A percentile compares a stretch with the other conserved stretches of the same genome.
Conservation (phyloP, 2,113 vertebrate genomes). For the Irena cyanogastra region DNA sequence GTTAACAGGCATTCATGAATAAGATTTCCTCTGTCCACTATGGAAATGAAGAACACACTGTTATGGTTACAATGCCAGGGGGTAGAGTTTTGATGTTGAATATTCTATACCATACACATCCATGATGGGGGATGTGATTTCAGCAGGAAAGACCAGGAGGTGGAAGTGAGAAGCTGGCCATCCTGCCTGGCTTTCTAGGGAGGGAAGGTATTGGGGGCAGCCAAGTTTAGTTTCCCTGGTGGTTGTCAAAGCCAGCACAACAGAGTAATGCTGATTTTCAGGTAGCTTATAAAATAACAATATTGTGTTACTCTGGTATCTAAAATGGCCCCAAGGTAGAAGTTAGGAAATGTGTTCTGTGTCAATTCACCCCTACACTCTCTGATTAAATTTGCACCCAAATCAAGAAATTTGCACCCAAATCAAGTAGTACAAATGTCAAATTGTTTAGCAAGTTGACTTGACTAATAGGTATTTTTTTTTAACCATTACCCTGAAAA, state of each 20-base stretch:
- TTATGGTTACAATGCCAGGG: background rate
- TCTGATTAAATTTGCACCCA: slow-evolving; percentile 18
- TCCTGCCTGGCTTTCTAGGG: background rate
- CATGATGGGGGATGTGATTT: background rate
- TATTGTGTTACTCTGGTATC: background rate
- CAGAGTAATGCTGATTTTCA: background rate
- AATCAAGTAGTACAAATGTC: slow-evolving; percentile 25
- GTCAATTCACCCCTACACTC: background rate
- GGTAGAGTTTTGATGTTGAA: background rate
- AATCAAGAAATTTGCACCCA: slow-evolving; percentile 27
- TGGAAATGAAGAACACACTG: background rate
- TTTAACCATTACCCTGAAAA: background rate
- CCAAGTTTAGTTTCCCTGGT: background rate
- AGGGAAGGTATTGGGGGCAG: background rate
- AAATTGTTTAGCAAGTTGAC: slow-evolving; percentile 23
- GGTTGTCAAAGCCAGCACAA: background rate
- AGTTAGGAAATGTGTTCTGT: background rate
- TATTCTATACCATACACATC: background rate
- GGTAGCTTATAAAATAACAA: background rate
- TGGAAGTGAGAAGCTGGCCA: background rate
- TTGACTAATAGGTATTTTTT: background rate
- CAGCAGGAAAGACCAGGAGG: background rate
- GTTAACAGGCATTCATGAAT: background rate
- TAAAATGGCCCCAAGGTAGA: background rate
- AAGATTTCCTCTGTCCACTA: background rate